phyloP scores from a whole-genome alignment of 2,888 invertebrate species.

The Candidula unifasciata region DNA sequence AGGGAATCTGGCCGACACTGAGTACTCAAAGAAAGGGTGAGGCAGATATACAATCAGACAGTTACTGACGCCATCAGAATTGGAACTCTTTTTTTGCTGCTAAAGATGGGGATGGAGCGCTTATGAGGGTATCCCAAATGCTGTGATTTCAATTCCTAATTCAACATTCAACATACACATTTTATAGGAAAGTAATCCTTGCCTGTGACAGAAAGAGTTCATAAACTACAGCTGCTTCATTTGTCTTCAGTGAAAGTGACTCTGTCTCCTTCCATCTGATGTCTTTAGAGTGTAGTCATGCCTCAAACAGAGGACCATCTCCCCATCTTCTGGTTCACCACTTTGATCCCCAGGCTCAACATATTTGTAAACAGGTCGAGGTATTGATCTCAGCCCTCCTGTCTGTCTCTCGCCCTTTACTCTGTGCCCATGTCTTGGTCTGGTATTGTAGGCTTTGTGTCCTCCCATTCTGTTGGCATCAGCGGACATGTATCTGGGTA shows the following conservation, averaged over 20 bases:
- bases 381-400: background rate
- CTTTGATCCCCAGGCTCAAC: background rate
- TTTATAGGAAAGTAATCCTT: no score
- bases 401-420: background rate
- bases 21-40: no score
- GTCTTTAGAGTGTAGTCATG: slow-evolving; percentile 36
- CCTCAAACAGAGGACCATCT: slow-evolving; percentile 33
- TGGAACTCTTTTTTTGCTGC: no score
- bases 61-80: no score
- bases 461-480: background rate
- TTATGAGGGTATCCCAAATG: no score
- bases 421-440: background rate
- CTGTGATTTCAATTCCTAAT: no score
- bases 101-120: no score
- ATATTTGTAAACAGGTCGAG: slow-evolving; percentile 18
- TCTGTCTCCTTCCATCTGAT: background rate
- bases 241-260: background rate
- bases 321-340: background rate
- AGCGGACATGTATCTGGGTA: slow-evolving; percentile 44
- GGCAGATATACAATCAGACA: no score
- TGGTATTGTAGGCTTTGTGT: background rate
- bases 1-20: no score
- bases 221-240: background rate
- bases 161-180: no score
- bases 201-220: no score